Percentiles rank a stretch among this genome's conserved stretches.
Evolutionary conservation across 2,888 invertebrate genomes (phyloP).

Genomic region (Diaprepes abbreviatus): DNA sequence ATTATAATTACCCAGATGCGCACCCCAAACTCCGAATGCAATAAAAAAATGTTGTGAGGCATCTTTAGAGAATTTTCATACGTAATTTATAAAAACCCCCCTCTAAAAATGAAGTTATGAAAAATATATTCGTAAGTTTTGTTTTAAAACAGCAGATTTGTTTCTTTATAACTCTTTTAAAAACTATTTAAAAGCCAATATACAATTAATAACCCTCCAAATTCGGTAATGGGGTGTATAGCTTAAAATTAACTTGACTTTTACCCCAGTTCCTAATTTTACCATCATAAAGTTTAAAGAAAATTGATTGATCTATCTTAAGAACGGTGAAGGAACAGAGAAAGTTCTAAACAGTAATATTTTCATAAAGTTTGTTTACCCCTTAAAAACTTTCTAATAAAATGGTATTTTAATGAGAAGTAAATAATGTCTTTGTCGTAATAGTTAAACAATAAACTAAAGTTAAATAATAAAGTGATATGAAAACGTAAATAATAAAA

Average conservation of each 20-base stretch:
- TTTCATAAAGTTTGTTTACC: slow-evolving; percentile 4
- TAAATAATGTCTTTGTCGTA: background rate
- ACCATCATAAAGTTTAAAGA: slow-evolving; percentile 3
- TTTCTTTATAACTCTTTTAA: no score
- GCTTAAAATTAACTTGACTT: slow-evolving; percentile 10
- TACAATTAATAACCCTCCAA: background rate
- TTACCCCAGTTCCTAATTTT: slow-evolving; percentile 6
- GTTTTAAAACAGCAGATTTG: no score
- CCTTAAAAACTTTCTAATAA: background rate
- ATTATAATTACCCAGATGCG: no score
- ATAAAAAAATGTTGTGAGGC: no score
- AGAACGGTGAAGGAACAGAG: background rate
- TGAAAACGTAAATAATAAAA: no score
- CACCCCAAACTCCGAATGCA: no score
- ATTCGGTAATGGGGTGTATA: slow-evolving; percentile 10
- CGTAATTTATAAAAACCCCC: no score
- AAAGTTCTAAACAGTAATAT: background rate
- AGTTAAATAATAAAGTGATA: no score
- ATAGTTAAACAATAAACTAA: no score
- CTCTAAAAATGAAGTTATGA: no score
- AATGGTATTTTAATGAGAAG: background rate
- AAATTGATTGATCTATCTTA: slow-evolving; percentile 7
- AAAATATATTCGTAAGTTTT: no score
- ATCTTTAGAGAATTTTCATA: no score
- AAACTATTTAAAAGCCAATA: slow-evolving; percentile 2